Evolutionary conservation across 2,888 invertebrate species (phyloP), one percentile per base, ranked within the genome.

Genomic region (Dastarcus helophoroides): DNA sequence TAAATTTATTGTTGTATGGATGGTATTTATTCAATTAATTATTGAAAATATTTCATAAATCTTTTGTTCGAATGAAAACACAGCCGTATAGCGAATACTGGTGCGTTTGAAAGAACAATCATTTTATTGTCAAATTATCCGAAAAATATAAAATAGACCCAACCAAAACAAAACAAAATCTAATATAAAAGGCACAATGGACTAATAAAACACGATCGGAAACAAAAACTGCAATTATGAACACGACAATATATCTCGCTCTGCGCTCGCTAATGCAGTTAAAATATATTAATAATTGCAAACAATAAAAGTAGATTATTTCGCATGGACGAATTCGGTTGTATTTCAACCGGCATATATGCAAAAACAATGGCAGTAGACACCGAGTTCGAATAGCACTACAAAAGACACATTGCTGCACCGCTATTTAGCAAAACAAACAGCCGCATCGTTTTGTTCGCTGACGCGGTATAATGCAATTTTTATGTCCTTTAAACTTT

Each of bases 221-320:
- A 48, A 51, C 54, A 51, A 56, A 55, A 56, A 56, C 47, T 54
- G 53, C 51, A 54, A 56, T 55, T 54, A 55, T 52, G 50, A 51
- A 48, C 50, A 50, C 47, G 53, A 53, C 54, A 56, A 55, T 54
- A 50, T 49, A 53, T 53, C 44, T 50, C 46, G 40, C 43, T 44
- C 50, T 46, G 49, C 48, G 45, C 41, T 37, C 38, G 35, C 44
- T 56, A 56, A 57, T 57, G 53, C 50, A 54, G 53, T 56, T 56
- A 56, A n/a, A 57, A 58, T 57, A 57, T 56, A 56, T 57, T 56
- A 58, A 58, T 57, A 58, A 58, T 58, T 56, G 54, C 56, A 51
- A 58, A 56, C 58, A 57, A 58, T 57, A 58, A 57, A 57, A 57
- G 51, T 54, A 53, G 57, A 58, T 58, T 55, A 57, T 56, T 58